Evolutionary conservation across 2,113 vertebrate genomes (phyloP).

Genomic region (Carassius carassius): DNA sequence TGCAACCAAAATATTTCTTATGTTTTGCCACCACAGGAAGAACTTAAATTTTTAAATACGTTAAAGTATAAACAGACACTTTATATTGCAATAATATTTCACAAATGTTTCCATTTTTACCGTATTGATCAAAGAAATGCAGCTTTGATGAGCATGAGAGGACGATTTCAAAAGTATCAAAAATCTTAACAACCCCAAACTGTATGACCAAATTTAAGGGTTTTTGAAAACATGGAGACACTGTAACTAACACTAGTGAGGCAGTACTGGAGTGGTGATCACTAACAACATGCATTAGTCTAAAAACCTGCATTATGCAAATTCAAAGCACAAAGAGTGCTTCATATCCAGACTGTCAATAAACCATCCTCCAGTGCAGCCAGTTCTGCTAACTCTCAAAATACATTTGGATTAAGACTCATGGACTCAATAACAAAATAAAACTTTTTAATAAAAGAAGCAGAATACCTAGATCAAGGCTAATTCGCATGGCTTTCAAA

Average conservation of each 20-base stretch:
- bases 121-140: not conserved
- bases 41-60: too few relatives aligned
- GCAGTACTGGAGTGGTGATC: not conserved
- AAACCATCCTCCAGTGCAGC: not conserved
- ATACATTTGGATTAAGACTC: not conserved
- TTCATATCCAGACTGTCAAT: conserved; percentile 55
- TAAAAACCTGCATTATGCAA: conserved; percentile 27
- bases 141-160: not conserved
- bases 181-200: not conserved
- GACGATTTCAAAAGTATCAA: not conserved
- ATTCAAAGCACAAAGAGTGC: conserved; percentile 60
- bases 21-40: too few relatives aligned
- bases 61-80: not conserved
- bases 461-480: not conserved
- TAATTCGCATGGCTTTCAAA: not conserved
- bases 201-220: not conserved
- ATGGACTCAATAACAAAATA: not conserved
- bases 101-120: not conserved
- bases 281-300: not conserved
- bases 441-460: not conserved
- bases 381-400: not conserved
- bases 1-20: not conserved
- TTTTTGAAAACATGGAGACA: not conserved
- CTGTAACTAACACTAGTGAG: not conserved
- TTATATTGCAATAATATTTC: not conserved